Evolutionary conservation across 2,797 vertebrate species (phyloP), one percentile per base, ranked within the genome.

Genomic region (Microcaecilia unicolor): DNA sequence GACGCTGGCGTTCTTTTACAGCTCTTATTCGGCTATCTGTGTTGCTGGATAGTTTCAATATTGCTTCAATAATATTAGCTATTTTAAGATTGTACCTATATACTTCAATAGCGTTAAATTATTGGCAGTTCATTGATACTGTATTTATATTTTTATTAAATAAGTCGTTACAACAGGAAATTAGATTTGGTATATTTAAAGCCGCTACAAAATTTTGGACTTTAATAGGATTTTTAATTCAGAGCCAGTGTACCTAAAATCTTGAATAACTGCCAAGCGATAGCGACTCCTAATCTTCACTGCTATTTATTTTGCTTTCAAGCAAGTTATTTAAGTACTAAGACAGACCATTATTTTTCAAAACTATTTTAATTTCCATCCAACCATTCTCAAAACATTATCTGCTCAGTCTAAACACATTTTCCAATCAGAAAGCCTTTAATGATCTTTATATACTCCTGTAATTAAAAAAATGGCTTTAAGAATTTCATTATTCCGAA

Each of bases 1-100:
- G 78, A 66, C 62, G 44, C 58, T 1, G 74, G 28, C 70, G n/a
- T n/a, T n/a, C n/a, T 78, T 73, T 78, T 64, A 76, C 41, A 61
- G 59, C 72, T 19, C 24, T 62, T 35, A 2, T 62, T 9, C 72
- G 52, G 36, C 32, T 18, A 65, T 64, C 57, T 36, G 42, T 24
- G 47, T 25, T 5, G n/a, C n/a, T 45, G 28, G 3, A 33, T 51
- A 59, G 51, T 61, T 71, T 64, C 40, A 65, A 58, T 51, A 59
- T 67, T 72, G 59, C 66, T 70, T 76, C 30, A 34, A 15, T 3
- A 4, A 40, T 21, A 53, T 29, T 44, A 29, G 22, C 42, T 20
- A 34, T 66, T 58, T 44, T 49, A 9, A 40, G 46, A 20, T 27
- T 13, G 32, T 6, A 11, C n/a, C 15, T 11, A 24, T 29, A 18